Evolutionary conservation across 2,888 invertebrate species (phyloP).

Genomic region (Hyposoter didymator): DNA sequence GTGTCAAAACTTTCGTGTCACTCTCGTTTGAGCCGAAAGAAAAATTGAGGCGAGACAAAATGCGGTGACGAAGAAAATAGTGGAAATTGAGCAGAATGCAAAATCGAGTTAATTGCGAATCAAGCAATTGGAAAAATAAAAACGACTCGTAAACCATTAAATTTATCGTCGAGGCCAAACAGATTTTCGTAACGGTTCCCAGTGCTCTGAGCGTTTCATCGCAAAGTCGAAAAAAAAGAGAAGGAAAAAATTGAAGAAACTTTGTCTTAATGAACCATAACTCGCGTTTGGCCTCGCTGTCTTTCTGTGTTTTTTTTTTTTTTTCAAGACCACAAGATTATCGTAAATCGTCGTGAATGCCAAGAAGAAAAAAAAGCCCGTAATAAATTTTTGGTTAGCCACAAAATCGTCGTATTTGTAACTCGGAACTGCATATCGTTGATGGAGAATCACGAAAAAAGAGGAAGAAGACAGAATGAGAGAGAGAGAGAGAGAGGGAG

Average conservation of each 20-base stretch:
- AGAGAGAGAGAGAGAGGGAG: background rate
- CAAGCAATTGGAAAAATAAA: background rate
- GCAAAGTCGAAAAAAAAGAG: slow-evolving; percentile 9
- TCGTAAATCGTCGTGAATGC: slow-evolving; percentile 40
- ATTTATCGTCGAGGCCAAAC: slow-evolving; percentile 36
- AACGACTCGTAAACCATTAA: slow-evolving; percentile 21
- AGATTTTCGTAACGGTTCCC: slow-evolving; percentile 14
- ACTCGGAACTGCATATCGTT: background rate
- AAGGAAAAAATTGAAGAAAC: slow-evolving; percentile 12
- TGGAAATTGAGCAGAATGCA: background rate
- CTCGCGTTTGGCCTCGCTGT: slow-evolving; percentile 4
- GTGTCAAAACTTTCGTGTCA: background rate
- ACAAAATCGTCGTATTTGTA: slow-evolving; percentile 29
- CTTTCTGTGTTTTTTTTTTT: slow-evolving; percentile 4
- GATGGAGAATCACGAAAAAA: background rate
- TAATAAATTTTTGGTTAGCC: slow-evolving; percentile 59
- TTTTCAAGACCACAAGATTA: slow-evolving; percentile 33
- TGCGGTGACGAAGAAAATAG: background rate
- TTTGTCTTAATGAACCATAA: slow-evolving; percentile 23
- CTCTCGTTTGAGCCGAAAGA: background rate
- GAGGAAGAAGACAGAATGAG: background rate
- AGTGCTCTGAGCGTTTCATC: slow-evolving; percentile 18
- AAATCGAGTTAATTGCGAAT: background rate
- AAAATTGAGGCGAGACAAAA: background rate
- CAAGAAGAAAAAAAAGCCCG: slow-evolving; percentile 6